Evolutionary conservation across 2,888 invertebrate species (phyloP), one percentile per base, ranked within the genome.

Genomic region (Zonitis immaculata): DNA sequence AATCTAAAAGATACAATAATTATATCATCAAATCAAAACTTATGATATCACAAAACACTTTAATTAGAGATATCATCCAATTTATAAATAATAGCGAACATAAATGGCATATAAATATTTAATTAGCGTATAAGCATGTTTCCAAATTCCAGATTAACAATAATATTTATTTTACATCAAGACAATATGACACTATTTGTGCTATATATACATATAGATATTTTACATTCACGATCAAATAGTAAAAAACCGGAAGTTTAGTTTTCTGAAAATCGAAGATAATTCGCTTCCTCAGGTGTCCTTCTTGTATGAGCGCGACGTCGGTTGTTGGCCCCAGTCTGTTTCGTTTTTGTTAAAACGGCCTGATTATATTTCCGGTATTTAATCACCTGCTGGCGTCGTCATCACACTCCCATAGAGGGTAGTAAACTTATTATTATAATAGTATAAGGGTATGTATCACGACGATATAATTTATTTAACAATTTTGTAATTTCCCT

Each of bases 1-100:
- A 52, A 47, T 56, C 45, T 51, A 52, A 56, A 52, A 47, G 46
- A 56, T 56, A 46, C 45, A 44, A 56, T 55, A 55, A 55, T 55
- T 51, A 55, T 56, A 51, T 55, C 49, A 51, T 55, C 55, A 48
- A 47, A 18, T 51, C 44, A 9, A 12, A 22, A 55, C 26, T 49
- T 50, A 49, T 44, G 44, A 14, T 44, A 18, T 9, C 14, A 16
- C 16, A 35, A 35, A 9, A 9, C 6, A 8, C 18, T 18, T 2
- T 27, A 27, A 27, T 27, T 27, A 8, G 27, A 6, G 27, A 27
- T 6, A 27, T 27, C 27, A 27, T 7, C 27, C 18, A 2, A 11
- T n/a, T 32, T 14, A 32, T 5, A 30, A 30, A 30, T 30, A 30
- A 30, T 12, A n/a, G 1, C 30, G 3, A 30, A 3, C 6, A n/a